These are phyloP conservation scores for Saxicola maurus DNA, from an alignment of 2,797 vertebrate species.

Conservation along the genomic window DNA sequence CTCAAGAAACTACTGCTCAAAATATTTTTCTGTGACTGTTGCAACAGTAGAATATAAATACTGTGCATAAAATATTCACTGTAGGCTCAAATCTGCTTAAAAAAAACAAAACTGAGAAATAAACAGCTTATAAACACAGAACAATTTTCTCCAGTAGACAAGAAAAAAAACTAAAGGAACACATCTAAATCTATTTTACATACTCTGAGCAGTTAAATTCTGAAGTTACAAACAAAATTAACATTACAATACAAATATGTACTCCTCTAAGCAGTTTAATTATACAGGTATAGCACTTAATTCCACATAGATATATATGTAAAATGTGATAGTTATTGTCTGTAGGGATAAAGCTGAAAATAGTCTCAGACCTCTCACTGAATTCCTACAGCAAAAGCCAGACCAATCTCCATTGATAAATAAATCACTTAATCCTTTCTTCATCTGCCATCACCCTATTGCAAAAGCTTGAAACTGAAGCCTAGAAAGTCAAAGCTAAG, in stretches of 20 bases:
- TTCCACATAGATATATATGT: background rate
- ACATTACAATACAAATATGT: background rate
- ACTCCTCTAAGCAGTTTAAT: background rate
- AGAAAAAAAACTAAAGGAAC: background rate
- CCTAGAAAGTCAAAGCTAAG: constrained; percentile 50
- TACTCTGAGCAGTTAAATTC: background rate
- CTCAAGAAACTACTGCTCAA: background rate
- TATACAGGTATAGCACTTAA: background rate
- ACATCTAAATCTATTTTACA: background rate
- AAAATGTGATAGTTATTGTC: background rate
- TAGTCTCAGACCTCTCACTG: background rate
- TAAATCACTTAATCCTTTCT: background rate
- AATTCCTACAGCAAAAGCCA: background rate
- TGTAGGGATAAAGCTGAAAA: background rate
- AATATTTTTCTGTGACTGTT: background rate
- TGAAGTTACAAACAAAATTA: background rate
- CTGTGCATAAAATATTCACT: background rate
- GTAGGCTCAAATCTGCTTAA: background rate
- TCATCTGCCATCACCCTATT: background rate
- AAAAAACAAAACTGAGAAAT: background rate
- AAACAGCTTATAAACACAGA: background rate
- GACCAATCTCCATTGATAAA: background rate
- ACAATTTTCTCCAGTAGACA: background rate
- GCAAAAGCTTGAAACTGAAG: background rate
- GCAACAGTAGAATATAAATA: background rate